These are phyloP conservation scores for Leptura quadrifasciata DNA, from an alignment of 2,888 invertebrate species.

Conservation along the genomic window DNA sequence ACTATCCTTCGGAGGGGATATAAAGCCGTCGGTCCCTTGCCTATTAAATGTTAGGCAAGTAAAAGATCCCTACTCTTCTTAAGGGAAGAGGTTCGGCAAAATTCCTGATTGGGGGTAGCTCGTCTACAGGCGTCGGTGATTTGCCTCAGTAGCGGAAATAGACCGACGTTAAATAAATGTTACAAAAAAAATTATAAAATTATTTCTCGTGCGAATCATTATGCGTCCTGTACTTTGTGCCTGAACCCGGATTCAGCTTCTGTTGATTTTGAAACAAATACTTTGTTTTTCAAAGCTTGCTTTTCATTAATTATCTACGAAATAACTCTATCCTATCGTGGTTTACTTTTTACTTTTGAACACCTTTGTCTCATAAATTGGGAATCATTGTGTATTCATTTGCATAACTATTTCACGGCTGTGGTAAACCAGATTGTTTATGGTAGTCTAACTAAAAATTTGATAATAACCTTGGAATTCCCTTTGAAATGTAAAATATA, in stretches of 20 bases:
- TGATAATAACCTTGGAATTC: constrained; percentile 14
- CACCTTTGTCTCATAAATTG: too few relatives aligned
- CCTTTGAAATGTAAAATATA: constrained; percentile 1
- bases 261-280: background rate
- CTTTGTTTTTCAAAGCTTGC: background rate
- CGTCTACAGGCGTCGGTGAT: too few relatives aligned
- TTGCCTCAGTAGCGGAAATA: too few relatives aligned
- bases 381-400: background rate
- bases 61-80: too few relatives aligned
- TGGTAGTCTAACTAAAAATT: background rate
- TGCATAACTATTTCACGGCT: constrained; percentile 23
- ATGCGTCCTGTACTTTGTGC: background rate
- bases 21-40: too few relatives aligned
- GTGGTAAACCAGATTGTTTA: constrained; percentile 1
- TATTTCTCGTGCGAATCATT: constrained; percentile 5
- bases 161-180: too few relatives aligned
- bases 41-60: too few relatives aligned
- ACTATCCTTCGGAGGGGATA: too few relatives aligned
- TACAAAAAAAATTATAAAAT: too few relatives aligned
- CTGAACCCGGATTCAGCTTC: constrained; percentile 12
- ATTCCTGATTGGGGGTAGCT: too few relatives aligned
- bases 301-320: background rate
- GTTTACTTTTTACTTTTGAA: background rate
- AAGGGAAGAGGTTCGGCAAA: too few relatives aligned
- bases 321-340: background rate